Conservation (phyloP, 2,113 vertebrate species). For the Cariama cristata region DNA sequence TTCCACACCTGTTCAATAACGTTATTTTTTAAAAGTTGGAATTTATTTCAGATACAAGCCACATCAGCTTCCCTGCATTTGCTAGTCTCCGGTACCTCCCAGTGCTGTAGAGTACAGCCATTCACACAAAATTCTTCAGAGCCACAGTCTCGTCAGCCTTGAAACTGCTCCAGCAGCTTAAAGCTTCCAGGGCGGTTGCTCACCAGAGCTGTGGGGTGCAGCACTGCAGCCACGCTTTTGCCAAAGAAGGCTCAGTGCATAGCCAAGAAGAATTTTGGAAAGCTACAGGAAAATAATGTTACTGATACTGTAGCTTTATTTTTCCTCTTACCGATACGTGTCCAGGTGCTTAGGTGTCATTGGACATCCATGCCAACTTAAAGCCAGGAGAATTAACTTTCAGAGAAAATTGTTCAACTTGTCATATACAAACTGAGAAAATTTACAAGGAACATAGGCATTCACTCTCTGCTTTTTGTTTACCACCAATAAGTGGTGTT, state of each 20-base stretch:
- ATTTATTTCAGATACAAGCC: background rate
- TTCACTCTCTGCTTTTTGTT: constrained; percentile 48
- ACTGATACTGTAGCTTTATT: background rate
- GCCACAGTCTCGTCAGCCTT: background rate
- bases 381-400: background rate
- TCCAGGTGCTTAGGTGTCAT: background rate
- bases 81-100: background rate
- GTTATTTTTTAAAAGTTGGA: background rate
- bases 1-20: background rate
- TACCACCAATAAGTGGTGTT: constrained; percentile 9
- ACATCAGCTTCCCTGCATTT: fast-evolving
- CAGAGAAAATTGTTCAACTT: background rate
- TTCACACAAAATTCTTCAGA: background rate
- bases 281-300: background rate
- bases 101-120: fast-evolving
- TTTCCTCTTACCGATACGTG: background rate
- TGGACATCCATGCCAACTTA: background rate
- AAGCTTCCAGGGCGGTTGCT: background rate
- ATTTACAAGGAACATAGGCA: constrained; percentile 17
- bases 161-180: background rate
- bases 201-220: background rate
- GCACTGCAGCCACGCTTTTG: background rate
- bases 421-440: constrained; percentile 52
- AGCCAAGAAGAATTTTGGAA: constrained; percentile 1
- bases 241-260: background rate